These are phyloP conservation scores for Cerceris ruficornis DNA, from an alignment of 2,888 invertebrate genomes.

Conservation along the genomic window DNA sequence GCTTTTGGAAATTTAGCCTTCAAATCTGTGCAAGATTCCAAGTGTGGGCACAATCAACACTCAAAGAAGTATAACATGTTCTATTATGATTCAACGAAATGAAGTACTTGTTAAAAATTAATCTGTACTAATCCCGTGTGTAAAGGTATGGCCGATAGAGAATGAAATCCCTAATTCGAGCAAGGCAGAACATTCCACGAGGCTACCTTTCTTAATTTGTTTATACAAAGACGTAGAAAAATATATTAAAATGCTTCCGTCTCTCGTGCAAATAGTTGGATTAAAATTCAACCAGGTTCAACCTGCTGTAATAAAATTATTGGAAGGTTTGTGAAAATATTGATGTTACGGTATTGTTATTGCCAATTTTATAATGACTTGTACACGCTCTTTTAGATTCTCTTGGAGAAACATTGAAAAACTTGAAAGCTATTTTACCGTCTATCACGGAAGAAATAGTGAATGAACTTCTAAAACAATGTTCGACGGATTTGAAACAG, in stretches of 20 bases:
- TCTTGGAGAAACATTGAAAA: constrained; percentile 62
- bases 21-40: constrained; percentile 91
- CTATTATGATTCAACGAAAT: not conserved
- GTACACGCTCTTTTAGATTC: constrained; percentile 59
- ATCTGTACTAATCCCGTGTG: not conserved
- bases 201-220: constrained; percentile 79
- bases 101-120: not conserved
- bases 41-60: constrained; percentile 85
- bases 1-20: constrained; percentile 94
- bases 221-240: constrained; percentile 80
- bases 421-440: constrained; percentile 68
- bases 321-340: constrained; percentile 69
- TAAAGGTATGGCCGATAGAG: constrained; percentile 69
- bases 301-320: constrained; percentile 61
- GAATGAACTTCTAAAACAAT: constrained; percentile 80
- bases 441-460: constrained; percentile 80
- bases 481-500: constrained; percentile 87
- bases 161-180: constrained; percentile 66
- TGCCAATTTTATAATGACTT: not conserved
- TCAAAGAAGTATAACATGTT: constrained; percentile 68
- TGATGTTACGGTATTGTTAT: not conserved
- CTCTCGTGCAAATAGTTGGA: constrained; percentile 69
- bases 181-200: constrained; percentile 65
- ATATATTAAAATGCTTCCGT: constrained; percentile 74
- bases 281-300: constrained; percentile 68